Percentiles rank a stretch among this genome's conserved stretches.
Evolutionary conservation across 64 coral and sea anemone genomes (phyloP).

Genomic region (Dendronephthya gigantea): DNA sequence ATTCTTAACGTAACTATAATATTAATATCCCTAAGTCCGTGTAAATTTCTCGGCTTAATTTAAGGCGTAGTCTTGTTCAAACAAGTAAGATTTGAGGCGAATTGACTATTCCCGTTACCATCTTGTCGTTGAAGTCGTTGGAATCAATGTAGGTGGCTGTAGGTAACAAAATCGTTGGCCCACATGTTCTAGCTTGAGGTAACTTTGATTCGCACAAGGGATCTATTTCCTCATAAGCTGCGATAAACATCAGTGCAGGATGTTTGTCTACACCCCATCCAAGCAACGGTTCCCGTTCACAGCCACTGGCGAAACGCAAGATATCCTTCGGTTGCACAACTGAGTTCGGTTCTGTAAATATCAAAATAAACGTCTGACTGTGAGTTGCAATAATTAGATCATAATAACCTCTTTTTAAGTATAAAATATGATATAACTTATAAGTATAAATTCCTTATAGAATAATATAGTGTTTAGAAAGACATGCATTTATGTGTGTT

Average conservation of each 20-base stretch:
- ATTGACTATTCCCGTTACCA: background rate
- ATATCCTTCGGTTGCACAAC: conserved; percentile 1
- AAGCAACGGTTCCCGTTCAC: conserved; percentile 14
- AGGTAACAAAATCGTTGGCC: conserved; percentile 14
- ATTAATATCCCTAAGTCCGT: too few species aligned
- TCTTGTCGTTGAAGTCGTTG: background rate
- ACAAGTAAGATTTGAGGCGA: background rate
- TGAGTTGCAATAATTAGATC: background rate
- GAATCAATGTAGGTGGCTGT: background rate
- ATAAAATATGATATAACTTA: too few species aligned
- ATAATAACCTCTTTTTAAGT: too few species aligned
- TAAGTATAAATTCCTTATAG: too few species aligned
- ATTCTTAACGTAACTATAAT: too few species aligned
- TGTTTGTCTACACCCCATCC: conserved; percentile 1
- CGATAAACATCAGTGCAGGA: conserved; percentile 13
- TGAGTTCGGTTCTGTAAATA: conserved; percentile 4
- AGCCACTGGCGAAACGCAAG: background rate
- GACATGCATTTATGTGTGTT: too few species aligned
- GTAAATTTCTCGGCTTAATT: too few species aligned
- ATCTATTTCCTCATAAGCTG: background rate
- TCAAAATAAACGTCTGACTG: background rate
- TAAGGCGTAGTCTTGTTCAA: too few species aligned
- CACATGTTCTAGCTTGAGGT: background rate
- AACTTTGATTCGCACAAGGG: background rate
- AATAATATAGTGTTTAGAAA: too few species aligned